These are phyloP conservation scores for Plumapathes pennacea DNA, from an alignment of 92 coral and sea anemone species.

Conservation along the genomic window DNA sequence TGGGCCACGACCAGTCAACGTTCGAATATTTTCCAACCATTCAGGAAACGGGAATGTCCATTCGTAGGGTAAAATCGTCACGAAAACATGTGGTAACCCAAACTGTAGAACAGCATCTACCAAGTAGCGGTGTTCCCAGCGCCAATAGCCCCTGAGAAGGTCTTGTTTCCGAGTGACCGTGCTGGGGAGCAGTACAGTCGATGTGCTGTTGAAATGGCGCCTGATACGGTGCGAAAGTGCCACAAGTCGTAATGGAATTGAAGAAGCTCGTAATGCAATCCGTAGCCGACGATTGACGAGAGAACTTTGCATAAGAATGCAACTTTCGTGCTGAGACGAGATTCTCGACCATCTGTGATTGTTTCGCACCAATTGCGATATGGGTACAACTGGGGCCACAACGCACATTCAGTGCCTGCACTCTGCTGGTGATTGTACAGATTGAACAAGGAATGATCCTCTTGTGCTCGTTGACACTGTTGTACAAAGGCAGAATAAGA, in stretches of 20 bases:
- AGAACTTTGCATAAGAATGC: constrained; percentile 6
- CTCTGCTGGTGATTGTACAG: too few relatives aligned
- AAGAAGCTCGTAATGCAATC: constrained; percentile 19
- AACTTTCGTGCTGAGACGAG: too few relatives aligned
- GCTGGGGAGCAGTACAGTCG: constrained; percentile 23
- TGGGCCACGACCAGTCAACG: constrained; percentile 13
- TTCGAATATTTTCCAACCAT: constrained; percentile 6
- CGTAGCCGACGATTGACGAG: constrained; percentile 9
- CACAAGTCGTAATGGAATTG: constrained; percentile 50
- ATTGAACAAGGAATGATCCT: too few relatives aligned
- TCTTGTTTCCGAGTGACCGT: constrained; percentile 33
- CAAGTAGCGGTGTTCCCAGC: constrained; percentile 48
- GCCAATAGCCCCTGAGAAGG: constrained; percentile 45
- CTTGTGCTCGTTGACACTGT: too few relatives aligned
- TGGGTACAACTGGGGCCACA: too few relatives aligned
- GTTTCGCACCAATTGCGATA: too few relatives aligned
- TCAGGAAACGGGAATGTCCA: constrained; percentile 55
- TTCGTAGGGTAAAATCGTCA: constrained; percentile 52
- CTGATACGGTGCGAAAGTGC: constrained; percentile 33
- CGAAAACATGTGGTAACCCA: constrained; percentile 39
- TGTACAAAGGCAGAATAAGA: too few relatives aligned
- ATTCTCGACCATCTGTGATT: too few relatives aligned
- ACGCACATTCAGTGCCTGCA: too few relatives aligned
- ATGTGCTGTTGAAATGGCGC: constrained; percentile 26
- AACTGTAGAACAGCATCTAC: constrained; percentile 54